phyloP scores from a whole-genome alignment of 2,888 invertebrate genomes.

The Trypoxylon attenuatum region DNA sequence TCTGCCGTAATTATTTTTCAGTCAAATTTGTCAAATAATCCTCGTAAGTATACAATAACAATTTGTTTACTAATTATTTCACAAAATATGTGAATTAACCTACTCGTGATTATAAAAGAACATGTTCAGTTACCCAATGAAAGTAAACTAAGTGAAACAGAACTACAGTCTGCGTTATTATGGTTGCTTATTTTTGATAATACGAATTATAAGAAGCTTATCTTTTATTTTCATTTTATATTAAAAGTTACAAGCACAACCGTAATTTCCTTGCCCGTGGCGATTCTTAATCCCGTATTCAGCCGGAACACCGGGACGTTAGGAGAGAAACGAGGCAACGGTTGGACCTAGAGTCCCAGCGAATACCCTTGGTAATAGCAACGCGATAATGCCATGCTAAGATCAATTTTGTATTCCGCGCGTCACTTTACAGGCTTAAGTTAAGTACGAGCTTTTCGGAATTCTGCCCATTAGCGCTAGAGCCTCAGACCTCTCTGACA shows the following conservation, averaged over 20 bases:
- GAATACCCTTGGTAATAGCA: constrained; percentile 41
- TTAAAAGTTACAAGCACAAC: constrained; percentile 8
- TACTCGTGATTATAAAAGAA: no score
- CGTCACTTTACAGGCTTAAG: constrained; percentile 67
- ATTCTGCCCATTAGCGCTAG: constrained; percentile 63
- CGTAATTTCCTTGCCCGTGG: constrained; percentile 35
- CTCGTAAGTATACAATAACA: no score
- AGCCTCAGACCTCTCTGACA: constrained; percentile 35
- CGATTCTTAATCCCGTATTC: constrained; percentile 44
- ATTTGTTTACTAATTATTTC: no score
- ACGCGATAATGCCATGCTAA: constrained; percentile 66
- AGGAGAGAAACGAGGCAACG: constrained; percentile 34
- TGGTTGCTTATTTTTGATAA: no score
- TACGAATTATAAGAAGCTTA: no score
- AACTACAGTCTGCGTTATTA: no score
- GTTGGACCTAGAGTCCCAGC: constrained; percentile 35
- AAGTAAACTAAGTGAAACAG: no score
- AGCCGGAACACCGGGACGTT: constrained; percentile 36
- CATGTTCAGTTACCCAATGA: no score
- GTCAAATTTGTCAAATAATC: no score
- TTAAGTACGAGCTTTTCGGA: constrained; percentile 69
- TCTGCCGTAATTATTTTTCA: no score
- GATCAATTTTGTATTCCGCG: constrained; percentile 70
- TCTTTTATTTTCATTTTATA: no score
- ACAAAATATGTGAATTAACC: no score